A percentile compares a stretch with the other conserved stretches of the same genome.
phyloP scores from a whole-genome alignment of 2,113 vertebrate genomes.

The human region DNA sequence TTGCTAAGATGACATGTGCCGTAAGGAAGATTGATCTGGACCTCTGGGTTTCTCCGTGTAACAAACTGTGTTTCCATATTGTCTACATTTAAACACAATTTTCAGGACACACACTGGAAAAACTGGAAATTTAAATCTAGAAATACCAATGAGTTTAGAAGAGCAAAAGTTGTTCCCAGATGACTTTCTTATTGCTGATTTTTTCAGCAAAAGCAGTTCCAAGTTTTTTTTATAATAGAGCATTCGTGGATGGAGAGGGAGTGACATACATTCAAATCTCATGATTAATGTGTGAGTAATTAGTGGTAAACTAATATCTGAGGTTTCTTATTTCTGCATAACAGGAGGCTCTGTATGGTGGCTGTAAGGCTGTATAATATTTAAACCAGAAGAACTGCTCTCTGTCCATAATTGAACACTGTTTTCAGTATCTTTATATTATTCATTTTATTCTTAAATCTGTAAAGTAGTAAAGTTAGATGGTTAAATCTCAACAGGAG shows the following conservation, averaged over 20 bases:
- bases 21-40: neutral
- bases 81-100: neutral
- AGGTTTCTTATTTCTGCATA: neutral
- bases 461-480: neutral
- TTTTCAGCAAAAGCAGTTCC: neutral
- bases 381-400: neutral
- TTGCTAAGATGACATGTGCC: neutral
- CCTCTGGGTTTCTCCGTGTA: neutral
- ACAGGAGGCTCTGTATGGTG: neutral
- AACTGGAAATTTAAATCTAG: slow-evolving; percentile 8
- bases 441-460: neutral
- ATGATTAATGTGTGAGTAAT: neutral
- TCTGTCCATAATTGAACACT: neutral
- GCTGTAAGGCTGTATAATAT: neutral
- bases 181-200: neutral
- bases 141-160: neutral
- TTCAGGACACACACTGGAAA: neutral
- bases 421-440: neutral
- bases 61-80: neutral
- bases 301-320: neutral
- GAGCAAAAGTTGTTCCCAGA: neutral
- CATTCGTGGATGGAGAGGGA: neutral
- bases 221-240: neutral
- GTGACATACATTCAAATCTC: neutral
- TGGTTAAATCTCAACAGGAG: neutral